phyloP scores from a whole-genome alignment of 2,113 vertebrate genomes.

The Peucedramus taeniatus region DNA sequence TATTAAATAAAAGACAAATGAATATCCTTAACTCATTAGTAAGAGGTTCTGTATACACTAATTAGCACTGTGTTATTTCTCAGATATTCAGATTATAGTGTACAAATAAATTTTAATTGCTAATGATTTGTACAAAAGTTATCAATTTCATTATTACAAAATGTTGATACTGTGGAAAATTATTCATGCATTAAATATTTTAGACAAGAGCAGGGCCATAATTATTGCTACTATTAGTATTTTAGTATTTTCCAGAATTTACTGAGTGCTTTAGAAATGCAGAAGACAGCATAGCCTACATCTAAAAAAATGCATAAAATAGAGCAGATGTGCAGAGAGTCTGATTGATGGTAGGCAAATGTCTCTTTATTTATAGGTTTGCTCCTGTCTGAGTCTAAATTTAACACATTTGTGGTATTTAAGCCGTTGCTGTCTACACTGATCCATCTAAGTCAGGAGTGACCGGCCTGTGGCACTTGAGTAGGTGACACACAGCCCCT shows the following conservation, averaged over 20 bases:
- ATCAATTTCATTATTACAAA: conserved; percentile 27
- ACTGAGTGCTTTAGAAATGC: background rate
- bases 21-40: background rate
- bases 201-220: background rate
- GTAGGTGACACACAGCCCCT: fast-evolving
- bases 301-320: background rate
- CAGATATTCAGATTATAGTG: conserved; percentile 20
- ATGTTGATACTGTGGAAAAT: conserved; percentile 1
- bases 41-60: background rate
- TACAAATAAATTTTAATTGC: conserved; percentile 50
- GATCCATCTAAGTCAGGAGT: background rate
- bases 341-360: background rate
- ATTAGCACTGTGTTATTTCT: background rate
- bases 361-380: conserved; percentile 11
- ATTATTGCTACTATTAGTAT: background rate
- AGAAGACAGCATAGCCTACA: background rate
- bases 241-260: background rate
- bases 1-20: background rate
- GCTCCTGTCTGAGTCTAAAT: background rate
- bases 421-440: background rate
- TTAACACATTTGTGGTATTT: background rate
- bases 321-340: background rate
- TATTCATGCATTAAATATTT: conserved; percentile 19
- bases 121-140: conserved; percentile 36
- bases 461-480: background rate